phyloP scores from a whole-genome alignment of 1,140 invertebrate species.

The Atta cephalotes region DNA sequence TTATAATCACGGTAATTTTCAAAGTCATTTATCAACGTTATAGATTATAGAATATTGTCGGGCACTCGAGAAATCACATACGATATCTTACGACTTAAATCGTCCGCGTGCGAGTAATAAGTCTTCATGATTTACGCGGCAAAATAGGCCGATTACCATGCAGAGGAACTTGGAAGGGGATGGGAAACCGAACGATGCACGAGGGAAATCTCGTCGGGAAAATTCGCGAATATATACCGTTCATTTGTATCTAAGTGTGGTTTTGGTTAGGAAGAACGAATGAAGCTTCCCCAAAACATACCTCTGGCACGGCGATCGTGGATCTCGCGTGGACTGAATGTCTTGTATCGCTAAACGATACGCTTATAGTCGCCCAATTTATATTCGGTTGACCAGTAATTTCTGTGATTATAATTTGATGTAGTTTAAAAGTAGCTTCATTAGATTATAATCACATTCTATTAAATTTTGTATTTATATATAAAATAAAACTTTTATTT shows the following conservation, averaged over 20 bases:
- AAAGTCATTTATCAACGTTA: slow-evolving; percentile 8
- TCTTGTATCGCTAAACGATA: slow-evolving; percentile 34
- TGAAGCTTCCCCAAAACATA: slow-evolving; percentile 85
- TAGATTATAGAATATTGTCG: slow-evolving; percentile 16
- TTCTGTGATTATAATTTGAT: background rate
- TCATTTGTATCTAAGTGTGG: slow-evolving; percentile 72
- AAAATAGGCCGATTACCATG: slow-evolving; percentile 48
- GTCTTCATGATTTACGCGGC: slow-evolving; percentile 24
- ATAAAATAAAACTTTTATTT: slow-evolving; percentile 19
- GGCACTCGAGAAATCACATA: slow-evolving; percentile 16
- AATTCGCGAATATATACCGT: slow-evolving; percentile 52
- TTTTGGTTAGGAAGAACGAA: slow-evolving; percentile 84
- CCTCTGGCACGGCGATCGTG: slow-evolving; percentile 81
- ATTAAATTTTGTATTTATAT: background rate
- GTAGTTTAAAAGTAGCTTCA: background rate
- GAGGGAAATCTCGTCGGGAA: slow-evolving; percentile 41
- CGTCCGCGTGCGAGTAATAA: slow-evolving; percentile 30
- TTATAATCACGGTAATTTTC: background rate
- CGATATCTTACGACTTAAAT: background rate
- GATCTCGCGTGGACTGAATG: slow-evolving; percentile 72
- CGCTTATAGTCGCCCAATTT: slow-evolving; percentile 3
- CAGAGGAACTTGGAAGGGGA: slow-evolving; percentile 27
- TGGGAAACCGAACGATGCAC: slow-evolving; percentile 39
- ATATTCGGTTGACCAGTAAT: slow-evolving; percentile 4
- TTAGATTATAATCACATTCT: background rate